Conservation (phyloP, 2,113 vertebrate species). For the Tympanuchus pallidicinctus region DNA sequence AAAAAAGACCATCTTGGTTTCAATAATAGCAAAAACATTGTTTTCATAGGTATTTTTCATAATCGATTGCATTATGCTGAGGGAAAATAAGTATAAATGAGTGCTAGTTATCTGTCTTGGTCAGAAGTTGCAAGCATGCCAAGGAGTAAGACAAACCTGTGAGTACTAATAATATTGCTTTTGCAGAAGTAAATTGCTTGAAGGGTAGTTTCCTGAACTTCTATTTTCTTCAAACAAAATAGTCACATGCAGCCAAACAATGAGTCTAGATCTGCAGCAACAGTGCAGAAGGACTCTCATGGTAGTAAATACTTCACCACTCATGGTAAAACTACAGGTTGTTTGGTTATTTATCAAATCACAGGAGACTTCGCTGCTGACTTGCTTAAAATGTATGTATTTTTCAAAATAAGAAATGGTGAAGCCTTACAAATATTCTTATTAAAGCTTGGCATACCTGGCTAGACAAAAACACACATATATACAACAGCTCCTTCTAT, state of each 20-base stretch:
- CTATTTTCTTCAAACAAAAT: not conserved
- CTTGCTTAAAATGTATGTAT: not conserved
- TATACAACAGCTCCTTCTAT: not conserved
- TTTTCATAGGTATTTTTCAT: not conserved
- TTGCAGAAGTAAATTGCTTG: not conserved
- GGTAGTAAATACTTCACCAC: not conserved
- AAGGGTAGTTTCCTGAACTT: not conserved
- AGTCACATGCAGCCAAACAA: not conserved
- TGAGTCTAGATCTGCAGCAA: not conserved
- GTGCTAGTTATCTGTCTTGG: not conserved
- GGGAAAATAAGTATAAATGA: not conserved
- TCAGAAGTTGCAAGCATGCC: not conserved
- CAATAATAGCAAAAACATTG: not conserved
- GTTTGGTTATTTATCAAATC: not conserved
- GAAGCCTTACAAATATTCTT: not conserved
- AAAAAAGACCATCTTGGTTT: not conserved
- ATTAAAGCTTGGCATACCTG: not conserved
- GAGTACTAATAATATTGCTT: not conserved
- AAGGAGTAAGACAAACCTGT: not conserved
- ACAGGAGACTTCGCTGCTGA: not conserved
- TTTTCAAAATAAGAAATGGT: not conserved
- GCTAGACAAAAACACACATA: not conserved
- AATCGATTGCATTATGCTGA: not conserved
- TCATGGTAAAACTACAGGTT: not conserved
- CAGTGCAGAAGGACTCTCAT: not conserved